phyloP scores from a whole-genome alignment of 2,113 vertebrate genomes.

The Tetrax tetrax region DNA sequence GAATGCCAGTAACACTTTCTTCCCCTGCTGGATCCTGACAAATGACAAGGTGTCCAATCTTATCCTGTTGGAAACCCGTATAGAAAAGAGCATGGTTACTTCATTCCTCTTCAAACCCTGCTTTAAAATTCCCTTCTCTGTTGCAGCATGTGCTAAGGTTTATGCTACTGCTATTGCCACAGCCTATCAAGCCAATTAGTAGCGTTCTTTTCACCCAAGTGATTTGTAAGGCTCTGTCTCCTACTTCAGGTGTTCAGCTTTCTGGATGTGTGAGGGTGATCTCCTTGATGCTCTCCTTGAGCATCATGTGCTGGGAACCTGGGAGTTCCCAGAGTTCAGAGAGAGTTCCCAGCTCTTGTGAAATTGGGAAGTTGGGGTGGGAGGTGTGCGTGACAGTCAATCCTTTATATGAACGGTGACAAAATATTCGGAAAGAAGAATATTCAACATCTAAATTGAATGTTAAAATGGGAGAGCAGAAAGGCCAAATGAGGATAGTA shows the following conservation, averaged over 20 bases:
- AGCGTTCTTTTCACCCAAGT: neutral
- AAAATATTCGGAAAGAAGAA: neutral
- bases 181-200: neutral
- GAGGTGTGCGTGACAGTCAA: rapidly evolving
- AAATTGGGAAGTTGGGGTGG: neutral
- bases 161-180: neutral
- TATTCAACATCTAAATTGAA: neutral
- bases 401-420: neutral
- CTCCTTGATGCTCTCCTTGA: neutral
- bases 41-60: neutral
- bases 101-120: neutral
- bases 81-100: rapidly evolving
- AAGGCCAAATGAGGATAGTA: neutral
- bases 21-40: neutral
- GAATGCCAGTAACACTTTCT: neutral
- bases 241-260: neutral
- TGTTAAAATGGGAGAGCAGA: neutral
- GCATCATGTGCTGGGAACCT: neutral
- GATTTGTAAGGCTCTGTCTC: neutral
- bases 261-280: neutral
- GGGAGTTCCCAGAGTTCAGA: too few species aligned
- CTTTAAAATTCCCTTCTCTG: neutral
- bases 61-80: neutral
- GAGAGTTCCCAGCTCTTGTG: neutral
- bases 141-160: neutral